Conservation (phyloP, 2,797 vertebrate species). For the Pangasius djambal region DNA sequence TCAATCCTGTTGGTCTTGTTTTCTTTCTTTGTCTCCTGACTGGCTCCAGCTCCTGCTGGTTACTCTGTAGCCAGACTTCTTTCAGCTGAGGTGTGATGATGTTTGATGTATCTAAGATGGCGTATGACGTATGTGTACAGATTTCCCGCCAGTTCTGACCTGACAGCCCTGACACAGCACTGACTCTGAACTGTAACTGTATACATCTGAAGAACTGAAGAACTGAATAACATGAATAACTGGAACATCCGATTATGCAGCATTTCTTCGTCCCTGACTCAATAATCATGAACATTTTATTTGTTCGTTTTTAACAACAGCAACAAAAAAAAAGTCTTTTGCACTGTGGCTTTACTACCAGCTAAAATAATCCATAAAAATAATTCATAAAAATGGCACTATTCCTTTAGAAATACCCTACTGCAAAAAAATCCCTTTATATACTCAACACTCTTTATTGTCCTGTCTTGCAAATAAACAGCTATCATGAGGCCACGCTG, state of each 20-base stretch:
- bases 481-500: conserved; percentile 26
- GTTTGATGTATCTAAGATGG: neutral
- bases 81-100: neutral
- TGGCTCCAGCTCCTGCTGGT: neutral
- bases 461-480: conserved; percentile 24
- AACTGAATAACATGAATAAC: too few relatives aligned
- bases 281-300: neutral
- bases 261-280: neutral
- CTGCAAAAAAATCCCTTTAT: conserved; percentile 32
- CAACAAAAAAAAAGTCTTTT: neutral
- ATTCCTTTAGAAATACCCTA: conserved; percentile 21
- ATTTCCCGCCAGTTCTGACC: neutral
- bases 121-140: neutral
- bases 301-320: neutral
- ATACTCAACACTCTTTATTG: conserved; percentile 25
- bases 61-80: neutral
- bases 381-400: neutral
- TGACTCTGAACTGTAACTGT: neutral
- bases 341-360: neutral
- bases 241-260: neutral
- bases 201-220: too few relatives aligned
- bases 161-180: neutral
- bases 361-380: neutral
- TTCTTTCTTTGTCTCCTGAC: neutral
- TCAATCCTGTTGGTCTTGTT: neutral